Percentiles rank a stretch among this genome's conserved stretches.
Evolutionary conservation across 2,888 invertebrate species (phyloP).

Genomic region (Cetonia aurata): DNA sequence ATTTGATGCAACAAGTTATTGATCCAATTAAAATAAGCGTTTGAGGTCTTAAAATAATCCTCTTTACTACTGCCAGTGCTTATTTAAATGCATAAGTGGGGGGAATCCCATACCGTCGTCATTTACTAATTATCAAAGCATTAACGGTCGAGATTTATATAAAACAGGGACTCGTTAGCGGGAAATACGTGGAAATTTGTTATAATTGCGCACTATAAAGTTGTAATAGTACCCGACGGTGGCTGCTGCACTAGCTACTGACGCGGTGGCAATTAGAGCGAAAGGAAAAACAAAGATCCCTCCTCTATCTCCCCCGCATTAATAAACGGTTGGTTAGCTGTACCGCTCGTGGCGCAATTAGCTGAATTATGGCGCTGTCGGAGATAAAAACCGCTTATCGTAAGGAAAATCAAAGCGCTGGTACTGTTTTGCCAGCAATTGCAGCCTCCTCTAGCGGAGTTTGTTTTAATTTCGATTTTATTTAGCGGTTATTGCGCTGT

Average conservation of each 20-base stretch:
- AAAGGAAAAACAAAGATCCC: conserved; percentile 24
- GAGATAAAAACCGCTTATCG: conserved; percentile 9
- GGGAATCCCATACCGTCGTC: neutral
- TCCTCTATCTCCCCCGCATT: conserved; percentile 13
- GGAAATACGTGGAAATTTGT: conserved; percentile 25
- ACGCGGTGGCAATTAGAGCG: conserved; percentile 18
- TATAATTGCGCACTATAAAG: conserved; percentile 34
- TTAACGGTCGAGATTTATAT: conserved; percentile 24
- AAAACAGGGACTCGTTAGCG: conserved; percentile 25
- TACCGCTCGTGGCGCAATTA: conserved; percentile 13
- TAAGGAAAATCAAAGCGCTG: conserved; percentile 12
- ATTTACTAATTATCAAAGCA: conserved; percentile 32
- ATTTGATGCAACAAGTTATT: neutral
- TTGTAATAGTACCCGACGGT: neutral
- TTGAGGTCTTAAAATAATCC: neutral
- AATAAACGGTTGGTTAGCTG: conserved; percentile 13
- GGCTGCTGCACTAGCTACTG: neutral
- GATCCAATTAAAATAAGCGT: conserved; percentile 19
- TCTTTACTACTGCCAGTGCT: neutral
- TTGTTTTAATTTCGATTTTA: too few relatives aligned
- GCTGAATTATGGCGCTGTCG: conserved; percentile 12
- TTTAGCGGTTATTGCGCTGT: too few relatives aligned
- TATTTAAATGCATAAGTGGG: neutral
- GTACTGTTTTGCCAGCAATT: too few relatives aligned
- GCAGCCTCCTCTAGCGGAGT: too few relatives aligned